Evolutionary conservation across 2,888 invertebrate genomes (phyloP).

Genomic region (Allolobophora icterica): DNA sequence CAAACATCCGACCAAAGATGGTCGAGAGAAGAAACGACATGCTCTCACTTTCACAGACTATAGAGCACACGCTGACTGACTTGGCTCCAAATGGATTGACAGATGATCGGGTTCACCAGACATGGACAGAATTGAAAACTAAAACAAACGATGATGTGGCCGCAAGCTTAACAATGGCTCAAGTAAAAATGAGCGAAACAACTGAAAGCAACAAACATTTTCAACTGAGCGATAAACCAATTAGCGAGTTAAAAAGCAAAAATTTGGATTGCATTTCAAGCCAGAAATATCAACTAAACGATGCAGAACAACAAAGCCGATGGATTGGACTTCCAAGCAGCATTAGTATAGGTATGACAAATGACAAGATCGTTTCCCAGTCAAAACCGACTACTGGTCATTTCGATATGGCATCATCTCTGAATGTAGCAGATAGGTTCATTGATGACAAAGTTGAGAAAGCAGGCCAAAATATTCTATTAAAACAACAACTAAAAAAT

Average conservation of each 20-base stretch:
- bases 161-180: background rate
- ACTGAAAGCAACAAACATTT: background rate
- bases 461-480: background rate
- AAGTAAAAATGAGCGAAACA: background rate
- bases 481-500: background rate
- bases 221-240: background rate
- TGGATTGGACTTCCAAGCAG: background rate
- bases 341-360: background rate
- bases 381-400: background rate
- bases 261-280: background rate
- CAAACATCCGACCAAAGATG: background rate
- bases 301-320: background rate
- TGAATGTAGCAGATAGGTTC: no score
- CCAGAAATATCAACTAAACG: background rate
- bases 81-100: background rate
- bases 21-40: background rate
- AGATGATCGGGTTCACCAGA: background rate
- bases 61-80: background rate
- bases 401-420: background rate
- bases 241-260: background rate
- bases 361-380: background rate
- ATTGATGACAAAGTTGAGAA: background rate
- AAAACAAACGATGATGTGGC: background rate
- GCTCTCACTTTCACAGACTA: background rate
- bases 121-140: background rate